Evolutionary conservation across 2,797 vertebrate genomes (phyloP).

Genomic region (Helicolenus hilgendorfi): DNA sequence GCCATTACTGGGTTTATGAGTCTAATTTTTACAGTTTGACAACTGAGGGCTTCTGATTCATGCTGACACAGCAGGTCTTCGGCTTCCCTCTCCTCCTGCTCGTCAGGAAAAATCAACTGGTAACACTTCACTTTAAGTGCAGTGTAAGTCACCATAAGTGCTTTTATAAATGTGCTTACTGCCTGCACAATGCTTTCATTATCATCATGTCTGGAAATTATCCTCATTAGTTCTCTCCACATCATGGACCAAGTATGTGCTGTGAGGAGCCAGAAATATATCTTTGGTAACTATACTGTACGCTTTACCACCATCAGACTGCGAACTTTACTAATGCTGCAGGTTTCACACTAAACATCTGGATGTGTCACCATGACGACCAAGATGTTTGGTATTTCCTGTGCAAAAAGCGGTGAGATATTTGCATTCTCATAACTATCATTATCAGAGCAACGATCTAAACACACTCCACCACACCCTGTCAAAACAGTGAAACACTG

Average conservation of each 20-base stretch:
- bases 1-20: constrained; percentile 41
- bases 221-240: neutral
- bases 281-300: neutral
- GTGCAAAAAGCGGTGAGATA: neutral
- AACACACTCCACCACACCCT: neutral
- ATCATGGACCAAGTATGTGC: neutral
- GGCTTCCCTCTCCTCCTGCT: constrained; percentile 12
- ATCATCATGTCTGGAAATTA: constrained; percentile 22
- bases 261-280: neutral
- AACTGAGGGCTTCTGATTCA: constrained; percentile 13
- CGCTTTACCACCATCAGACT: neutral
- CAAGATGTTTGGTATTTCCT: constrained; percentile 21
- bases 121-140: constrained; percentile 38
- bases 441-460: constrained; percentile 24
- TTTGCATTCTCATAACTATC: neutral
- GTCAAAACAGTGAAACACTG: neutral
- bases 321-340: neutral
- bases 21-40: constrained; percentile 38
- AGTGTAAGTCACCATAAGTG: constrained; percentile 22
- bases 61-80: constrained; percentile 49
- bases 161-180: constrained; percentile 19
- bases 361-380: constrained; percentile 1
- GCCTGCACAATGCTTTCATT: constrained; percentile 17
- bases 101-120: neutral
- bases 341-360: constrained; percentile 28